Evolutionary conservation across 2,113 vertebrate genomes (phyloP), one percentile per base, ranked within the genome.

Genomic region (Tricholaema leucomelas): DNA sequence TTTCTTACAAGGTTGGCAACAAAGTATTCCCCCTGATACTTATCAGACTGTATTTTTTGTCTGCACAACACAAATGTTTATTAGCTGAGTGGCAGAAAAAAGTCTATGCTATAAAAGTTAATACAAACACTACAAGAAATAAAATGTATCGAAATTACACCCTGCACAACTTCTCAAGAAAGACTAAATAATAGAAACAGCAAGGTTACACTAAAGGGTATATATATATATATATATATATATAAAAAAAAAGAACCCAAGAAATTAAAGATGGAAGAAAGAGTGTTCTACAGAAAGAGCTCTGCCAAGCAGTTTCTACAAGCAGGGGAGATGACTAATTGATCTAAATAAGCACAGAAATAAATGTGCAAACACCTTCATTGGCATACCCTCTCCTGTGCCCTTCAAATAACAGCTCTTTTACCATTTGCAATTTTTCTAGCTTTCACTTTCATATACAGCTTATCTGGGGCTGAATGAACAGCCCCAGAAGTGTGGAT

Each of bases 31-130:
- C 75, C 80, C 59, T 38, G 33, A 46, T 87, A 63, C 38, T 78
- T 74, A 35, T 15, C 36, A 56, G 59, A 69, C 5, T 61, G 67
- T 63, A 77, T 73, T 38, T 92, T 82, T 87, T 73, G 38, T n/a
- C 73, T 86, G 44, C n/a, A 58, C 30, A 77, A n/a, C n/a, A 19
- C 80, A 81, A 77, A 88, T 36, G 73, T 81, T 87, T 86, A 92
- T 54, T 60, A 91, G 38, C 61, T 90, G 73, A 90, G 19, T 69
- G 10, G 44, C 38, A 90, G 90, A 10, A 77, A 10, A 77, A 86
- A 92, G 72, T 27, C 31, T 60, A 16, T 35, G 7, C 54, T 50
- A 54, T 88, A 75, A 58, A 80, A 85, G 40, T 80, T 88, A 83
- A 88, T 78, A 88, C 75, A 87, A 63, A 48, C 35, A 52, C 14